Evolutionary conservation across 2,113 vertebrate genomes (phyloP).

Genomic region (Megaptera novaeangliae): DNA sequence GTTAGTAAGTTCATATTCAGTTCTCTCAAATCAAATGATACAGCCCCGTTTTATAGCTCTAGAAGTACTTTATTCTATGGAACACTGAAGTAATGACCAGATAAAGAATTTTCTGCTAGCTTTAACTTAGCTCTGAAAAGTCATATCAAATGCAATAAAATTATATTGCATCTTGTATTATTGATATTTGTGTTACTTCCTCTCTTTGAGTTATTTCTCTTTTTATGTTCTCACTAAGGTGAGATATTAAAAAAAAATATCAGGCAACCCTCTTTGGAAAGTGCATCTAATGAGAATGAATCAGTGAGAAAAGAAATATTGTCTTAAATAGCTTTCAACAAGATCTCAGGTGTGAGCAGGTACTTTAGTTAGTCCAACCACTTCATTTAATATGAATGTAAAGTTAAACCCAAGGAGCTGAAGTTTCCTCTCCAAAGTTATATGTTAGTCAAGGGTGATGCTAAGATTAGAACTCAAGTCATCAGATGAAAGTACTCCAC

Average conservation of each 20-base stretch:
- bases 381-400: neutral
- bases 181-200: slow-evolving; percentile 58
- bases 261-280: neutral
- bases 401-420: neutral
- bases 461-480: neutral
- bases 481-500: neutral
- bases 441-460: neutral
- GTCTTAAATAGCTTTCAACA: neutral
- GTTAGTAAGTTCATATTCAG: slow-evolving; percentile 4
- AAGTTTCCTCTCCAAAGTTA: neutral
- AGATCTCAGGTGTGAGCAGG: neutral
- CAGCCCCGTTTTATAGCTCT: slow-evolving; percentile 1
- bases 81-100: slow-evolving; percentile 60
- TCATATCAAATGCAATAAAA: slow-evolving; percentile 54
- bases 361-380: neutral
- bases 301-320: neutral
- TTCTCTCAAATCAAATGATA: slow-evolving; percentile 34
- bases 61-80: slow-evolving; percentile 21
- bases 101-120: slow-evolving; percentile 65
- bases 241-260: neutral
- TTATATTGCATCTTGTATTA: slow-evolving; percentile 40
- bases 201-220: slow-evolving; percentile 41
- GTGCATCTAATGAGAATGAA: neutral
- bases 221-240: slow-evolving; percentile 44
- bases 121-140: slow-evolving; percentile 57